A percentile compares a stretch with the other conserved stretches of the same genome.
Conservation (phyloP, 1,140 invertebrate species). For the Macrocentrus cingulum region DNA sequence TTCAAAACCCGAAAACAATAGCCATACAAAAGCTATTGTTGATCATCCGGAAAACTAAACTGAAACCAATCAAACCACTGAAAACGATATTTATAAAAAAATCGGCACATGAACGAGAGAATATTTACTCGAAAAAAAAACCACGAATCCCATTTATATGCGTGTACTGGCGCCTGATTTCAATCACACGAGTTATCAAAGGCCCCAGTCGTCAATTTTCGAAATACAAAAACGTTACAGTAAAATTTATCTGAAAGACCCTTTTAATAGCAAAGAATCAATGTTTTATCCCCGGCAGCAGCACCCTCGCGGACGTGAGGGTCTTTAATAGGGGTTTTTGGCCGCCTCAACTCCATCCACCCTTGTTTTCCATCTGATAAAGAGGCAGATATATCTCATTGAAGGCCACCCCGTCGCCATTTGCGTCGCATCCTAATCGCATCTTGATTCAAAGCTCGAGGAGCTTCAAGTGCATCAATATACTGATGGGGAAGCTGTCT, state of each 20-base stretch:
- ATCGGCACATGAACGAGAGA: neutral
- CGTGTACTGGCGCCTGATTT: neutral
- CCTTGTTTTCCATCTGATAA: neutral
- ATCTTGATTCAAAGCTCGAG: constrained; percentile 45
- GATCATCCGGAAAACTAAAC: neutral
- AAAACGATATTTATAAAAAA: too few species aligned
- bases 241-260: neutral
- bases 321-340: neutral
- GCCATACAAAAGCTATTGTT: too few species aligned
- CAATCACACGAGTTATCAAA: neutral
- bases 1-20: too few species aligned
- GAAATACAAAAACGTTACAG: neutral
- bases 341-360: neutral
- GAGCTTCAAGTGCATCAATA: constrained; percentile 2
- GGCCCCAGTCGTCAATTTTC: neutral
- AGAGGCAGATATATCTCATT: neutral
- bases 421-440: constrained; percentile 43
- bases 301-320: neutral
- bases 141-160: neutral
- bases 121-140: neutral
- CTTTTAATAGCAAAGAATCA: neutral
- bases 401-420: neutral
- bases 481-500: constrained; percentile 10
- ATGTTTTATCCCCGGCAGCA: neutral
- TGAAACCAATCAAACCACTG: too few species aligned